Evolutionary conservation across 2,888 invertebrate genomes (phyloP).

Genomic region (Protophormia terraenovae): DNA sequence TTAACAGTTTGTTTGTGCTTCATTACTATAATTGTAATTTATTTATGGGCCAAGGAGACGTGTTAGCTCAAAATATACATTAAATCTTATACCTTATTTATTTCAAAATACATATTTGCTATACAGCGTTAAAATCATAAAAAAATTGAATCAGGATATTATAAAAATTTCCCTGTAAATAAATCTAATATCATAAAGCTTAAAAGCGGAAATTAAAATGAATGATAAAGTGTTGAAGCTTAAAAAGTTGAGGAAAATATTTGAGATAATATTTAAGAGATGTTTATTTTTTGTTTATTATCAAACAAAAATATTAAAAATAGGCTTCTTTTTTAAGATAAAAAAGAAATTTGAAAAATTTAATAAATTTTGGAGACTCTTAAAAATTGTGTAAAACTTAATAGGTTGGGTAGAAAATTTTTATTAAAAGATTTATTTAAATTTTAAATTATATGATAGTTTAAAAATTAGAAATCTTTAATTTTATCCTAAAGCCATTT

Average conservation of each 20-base stretch:
- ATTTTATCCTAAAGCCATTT: no score
- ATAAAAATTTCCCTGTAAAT: neutral
- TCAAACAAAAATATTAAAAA: no score
- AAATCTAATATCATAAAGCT: neutral
- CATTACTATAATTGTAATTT: slow-evolving; percentile 44
- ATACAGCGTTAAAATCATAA: no score
- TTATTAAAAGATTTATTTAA: no score
- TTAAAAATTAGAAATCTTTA: no score
- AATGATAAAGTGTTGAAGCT: neutral
- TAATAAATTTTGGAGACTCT: no score
- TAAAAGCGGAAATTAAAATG: slow-evolving; percentile 34
- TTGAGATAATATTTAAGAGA: neutral
- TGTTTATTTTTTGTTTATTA: neutral
- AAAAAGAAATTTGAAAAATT: no score
- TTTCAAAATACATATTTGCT: neutral
- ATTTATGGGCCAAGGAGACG: neutral
- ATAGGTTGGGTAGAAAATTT: no score
- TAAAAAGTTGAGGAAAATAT: neutral
- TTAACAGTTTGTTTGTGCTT: slow-evolving; percentile 18
- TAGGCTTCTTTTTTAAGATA: no score
- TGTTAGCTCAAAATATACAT: neutral
- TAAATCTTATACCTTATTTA: neutral
- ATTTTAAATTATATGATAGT: no score
- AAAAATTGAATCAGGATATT: neutral
- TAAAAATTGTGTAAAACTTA: no score